phyloP scores from a whole-genome alignment of 2,888 invertebrate genomes.

The Drosophila demipolita region DNA sequence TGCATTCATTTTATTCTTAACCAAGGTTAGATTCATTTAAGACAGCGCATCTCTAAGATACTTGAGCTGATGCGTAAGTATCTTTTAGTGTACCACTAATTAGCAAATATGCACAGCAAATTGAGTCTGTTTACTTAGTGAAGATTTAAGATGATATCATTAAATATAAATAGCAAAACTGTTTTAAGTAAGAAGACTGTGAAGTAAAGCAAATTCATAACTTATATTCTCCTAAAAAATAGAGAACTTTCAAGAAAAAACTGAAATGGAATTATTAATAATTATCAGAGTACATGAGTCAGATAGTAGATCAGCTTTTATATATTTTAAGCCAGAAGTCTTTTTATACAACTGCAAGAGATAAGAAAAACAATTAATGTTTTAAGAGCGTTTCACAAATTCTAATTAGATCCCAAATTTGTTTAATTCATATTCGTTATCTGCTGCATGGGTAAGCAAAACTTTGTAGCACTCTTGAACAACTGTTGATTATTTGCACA shows the following conservation, averaged over 20 bases:
- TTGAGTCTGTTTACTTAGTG: conserved; percentile 50
- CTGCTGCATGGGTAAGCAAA: conserved; percentile 13
- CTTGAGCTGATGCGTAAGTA: conserved; percentile 28
- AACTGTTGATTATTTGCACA: conserved; percentile 40
- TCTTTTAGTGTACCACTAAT: conserved; percentile 55
- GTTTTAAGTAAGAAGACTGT: background rate
- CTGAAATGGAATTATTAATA: conserved; percentile 32
- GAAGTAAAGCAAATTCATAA: background rate
- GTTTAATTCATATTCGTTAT: background rate
- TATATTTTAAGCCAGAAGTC: background rate
- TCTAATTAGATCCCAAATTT: background rate
- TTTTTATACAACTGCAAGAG: background rate
- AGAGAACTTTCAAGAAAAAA: background rate
- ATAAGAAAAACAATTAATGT: background rate
- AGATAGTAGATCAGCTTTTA: conserved; percentile 18
- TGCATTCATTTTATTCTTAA: conserved; percentile 37
- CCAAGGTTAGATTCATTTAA: conserved; percentile 73
- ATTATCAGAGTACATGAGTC: conserved; percentile 48
- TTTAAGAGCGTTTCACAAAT: background rate
- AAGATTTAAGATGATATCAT: conserved; percentile 66
- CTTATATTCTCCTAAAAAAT: background rate
- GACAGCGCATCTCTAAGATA: conserved; percentile 27
- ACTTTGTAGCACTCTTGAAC: background rate
- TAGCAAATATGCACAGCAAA: conserved; percentile 65
- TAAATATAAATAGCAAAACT: conserved; percentile 19